These are phyloP conservation scores for Ctenopoma kingsleyae DNA, from an alignment of 2,797 vertebrate genomes.

Conservation along the genomic window DNA sequence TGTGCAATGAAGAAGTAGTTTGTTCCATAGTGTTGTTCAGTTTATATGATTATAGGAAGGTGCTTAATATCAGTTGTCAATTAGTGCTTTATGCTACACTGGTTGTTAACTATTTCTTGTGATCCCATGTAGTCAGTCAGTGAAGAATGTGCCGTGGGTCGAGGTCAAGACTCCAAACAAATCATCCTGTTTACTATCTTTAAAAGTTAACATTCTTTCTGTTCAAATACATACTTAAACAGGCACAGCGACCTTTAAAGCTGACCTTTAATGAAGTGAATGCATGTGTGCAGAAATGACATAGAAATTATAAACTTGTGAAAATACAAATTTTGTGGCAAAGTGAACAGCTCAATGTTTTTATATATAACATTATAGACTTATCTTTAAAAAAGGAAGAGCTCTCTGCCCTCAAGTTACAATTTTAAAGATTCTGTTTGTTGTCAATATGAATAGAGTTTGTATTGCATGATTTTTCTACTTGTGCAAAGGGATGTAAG, in stretches of 20 bases:
- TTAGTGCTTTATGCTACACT: slow-evolving; percentile 9
- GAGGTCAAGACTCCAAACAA: slow-evolving; percentile 69
- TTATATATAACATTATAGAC: no score
- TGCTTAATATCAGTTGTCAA: not conserved
- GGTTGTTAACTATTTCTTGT: slow-evolving; percentile 28
- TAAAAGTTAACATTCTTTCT: slow-evolving; percentile 45
- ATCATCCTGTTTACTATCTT: slow-evolving; percentile 63
- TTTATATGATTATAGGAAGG: not conserved
- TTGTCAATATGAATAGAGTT: not conserved
- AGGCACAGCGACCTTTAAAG: not conserved
- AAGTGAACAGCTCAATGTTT: no score
- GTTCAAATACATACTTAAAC: slow-evolving; percentile 51
- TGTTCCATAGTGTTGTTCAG: not conserved
- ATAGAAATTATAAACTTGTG: not conserved
- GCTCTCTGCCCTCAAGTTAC: no score
- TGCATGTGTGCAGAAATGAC: not conserved
- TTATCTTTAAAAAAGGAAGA: no score
- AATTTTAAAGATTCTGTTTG: no score
- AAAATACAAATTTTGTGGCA: not conserved
- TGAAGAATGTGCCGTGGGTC: slow-evolving; percentile 62
- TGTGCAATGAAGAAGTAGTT: not conserved
- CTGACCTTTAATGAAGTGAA: slow-evolving; percentile 8
- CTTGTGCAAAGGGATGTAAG: not conserved
- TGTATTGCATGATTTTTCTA: not conserved
- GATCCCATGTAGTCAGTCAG: slow-evolving; percentile 36